A percentile compares a stretch with the other conserved stretches of the same genome.
Conservation (phyloP, 2,113 vertebrate genomes). For the Isichthys henryi region DNA sequence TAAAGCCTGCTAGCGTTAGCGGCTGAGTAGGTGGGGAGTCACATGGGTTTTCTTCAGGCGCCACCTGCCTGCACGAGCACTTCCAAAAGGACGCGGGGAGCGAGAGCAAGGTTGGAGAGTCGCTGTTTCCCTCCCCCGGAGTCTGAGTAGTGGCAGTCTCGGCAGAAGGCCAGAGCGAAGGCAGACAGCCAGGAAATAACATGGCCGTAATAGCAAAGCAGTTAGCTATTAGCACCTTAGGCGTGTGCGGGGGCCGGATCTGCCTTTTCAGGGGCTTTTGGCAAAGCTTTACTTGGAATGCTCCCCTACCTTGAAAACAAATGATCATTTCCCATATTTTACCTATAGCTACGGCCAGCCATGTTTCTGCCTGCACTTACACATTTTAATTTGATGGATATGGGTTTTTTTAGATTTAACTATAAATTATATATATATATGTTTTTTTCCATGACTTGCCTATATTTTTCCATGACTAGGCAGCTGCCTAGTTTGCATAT, state of each 20-base stretch:
- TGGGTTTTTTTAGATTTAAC: background rate
- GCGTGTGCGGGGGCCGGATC: background rate
- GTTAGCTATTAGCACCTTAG: background rate
- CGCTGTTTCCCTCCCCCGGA: background rate
- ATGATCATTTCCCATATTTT: background rate
- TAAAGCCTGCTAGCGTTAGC: background rate
- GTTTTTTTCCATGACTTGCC: too few species aligned
- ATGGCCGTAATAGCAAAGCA: background rate
- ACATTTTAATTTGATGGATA: too few species aligned
- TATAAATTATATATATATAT: too few species aligned
- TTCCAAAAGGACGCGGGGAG: background rate
- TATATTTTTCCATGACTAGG: too few species aligned
- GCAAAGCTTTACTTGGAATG: background rate
- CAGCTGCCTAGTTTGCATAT: background rate
- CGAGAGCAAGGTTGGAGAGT: background rate
- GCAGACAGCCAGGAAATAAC: background rate
- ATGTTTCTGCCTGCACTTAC: background rate
- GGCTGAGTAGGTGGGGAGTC: background rate
- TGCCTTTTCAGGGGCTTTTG: background rate
- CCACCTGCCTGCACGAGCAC: background rate
- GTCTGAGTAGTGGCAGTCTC: background rate
- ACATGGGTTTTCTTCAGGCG: background rate
- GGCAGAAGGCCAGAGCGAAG: background rate
- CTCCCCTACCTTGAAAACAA: background rate
- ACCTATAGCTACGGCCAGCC: background rate